phyloP scores from a whole-genome alignment of 1,140 invertebrate genomes.

The Paraescarpia echinospica region DNA sequence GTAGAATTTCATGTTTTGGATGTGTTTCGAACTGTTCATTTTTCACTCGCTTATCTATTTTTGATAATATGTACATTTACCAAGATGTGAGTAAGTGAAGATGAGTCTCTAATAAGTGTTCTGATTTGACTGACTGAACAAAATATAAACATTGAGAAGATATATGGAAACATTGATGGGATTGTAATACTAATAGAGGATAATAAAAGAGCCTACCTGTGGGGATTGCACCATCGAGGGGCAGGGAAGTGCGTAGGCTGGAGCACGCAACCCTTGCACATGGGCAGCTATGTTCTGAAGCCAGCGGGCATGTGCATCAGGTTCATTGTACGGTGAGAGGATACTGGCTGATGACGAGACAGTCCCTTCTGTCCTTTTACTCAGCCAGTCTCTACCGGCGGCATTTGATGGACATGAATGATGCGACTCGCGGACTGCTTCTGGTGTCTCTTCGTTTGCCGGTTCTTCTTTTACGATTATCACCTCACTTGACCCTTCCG shows the following conservation, averaged over 20 bases:
- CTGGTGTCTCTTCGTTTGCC: not conserved
- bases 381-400: not conserved
- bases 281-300: conserved; percentile 15
- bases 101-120: no score
- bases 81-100: no score
- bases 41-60: no score
- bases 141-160: no score
- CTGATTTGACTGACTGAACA: no score
- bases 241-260: not conserved
- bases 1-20: no score
- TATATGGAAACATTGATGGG: no score
- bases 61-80: no score
- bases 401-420: not conserved
- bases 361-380: not conserved
- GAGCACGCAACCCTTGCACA: not conserved
- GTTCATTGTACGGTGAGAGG: not conserved
- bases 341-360: not conserved
- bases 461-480: not conserved
- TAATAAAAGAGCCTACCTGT: not conserved
- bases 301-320: conserved; percentile 17
- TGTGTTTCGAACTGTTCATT: no score
- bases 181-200: not conserved
- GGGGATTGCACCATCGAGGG: not conserved
- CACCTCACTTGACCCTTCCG: not conserved
- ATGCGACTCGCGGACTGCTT: not conserved